A percentile compares a stretch with the other conserved stretches of the same genome.
These are phyloP conservation scores for Lottia scabra DNA, from an alignment of 2,888 invertebrate species.

Conservation along the genomic window DNA sequence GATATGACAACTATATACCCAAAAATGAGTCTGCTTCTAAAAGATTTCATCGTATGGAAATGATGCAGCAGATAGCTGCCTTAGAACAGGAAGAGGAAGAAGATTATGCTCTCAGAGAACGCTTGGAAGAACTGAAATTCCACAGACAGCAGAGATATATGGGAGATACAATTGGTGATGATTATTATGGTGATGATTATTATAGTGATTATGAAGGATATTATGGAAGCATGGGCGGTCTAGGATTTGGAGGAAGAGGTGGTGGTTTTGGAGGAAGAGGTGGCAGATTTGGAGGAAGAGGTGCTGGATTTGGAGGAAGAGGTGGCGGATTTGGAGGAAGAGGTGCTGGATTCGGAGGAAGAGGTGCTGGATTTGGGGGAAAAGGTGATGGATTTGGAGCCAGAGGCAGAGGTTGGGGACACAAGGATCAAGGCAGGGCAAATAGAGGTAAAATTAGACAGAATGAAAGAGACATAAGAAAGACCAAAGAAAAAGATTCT, in stretches of 20 bases:
- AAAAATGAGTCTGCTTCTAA: background rate
- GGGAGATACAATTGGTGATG: background rate
- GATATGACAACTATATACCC: background rate
- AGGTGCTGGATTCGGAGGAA: background rate
- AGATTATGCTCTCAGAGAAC: background rate
- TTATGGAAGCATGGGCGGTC: background rate
- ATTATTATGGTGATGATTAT: background rate
- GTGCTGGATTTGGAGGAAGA: background rate
- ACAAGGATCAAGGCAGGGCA: background rate
- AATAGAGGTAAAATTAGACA: background rate
- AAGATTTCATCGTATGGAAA: background rate
- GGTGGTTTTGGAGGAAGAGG: no score
- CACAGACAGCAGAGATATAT: background rate
- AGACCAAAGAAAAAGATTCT: no score
- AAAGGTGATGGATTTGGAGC: background rate
- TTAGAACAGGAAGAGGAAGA: background rate
- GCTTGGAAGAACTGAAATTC: background rate
- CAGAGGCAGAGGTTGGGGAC: background rate
- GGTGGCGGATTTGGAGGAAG: background rate
- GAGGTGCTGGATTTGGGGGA: background rate
- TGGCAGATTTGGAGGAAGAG: background rate
- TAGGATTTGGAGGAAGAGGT: background rate
- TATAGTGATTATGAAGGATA: background rate
- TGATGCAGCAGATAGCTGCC: conserved; percentile 1
- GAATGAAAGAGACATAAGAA: background rate